Evolutionary conservation across 35 echinoderm and acorn worm species (phyloP).

Genomic region (Nesometra sesokonis): DNA sequence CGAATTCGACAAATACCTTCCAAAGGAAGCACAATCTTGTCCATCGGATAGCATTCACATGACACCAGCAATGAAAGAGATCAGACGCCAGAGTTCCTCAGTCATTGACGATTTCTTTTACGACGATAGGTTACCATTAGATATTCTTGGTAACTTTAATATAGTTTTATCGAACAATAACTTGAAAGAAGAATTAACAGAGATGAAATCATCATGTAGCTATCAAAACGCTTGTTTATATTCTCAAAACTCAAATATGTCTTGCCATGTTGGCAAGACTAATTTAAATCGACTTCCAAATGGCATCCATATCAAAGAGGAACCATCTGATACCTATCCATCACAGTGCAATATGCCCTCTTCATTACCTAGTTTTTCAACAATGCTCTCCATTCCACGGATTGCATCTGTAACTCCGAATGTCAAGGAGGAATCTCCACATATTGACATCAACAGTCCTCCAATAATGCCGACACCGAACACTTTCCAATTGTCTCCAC

Average conservation of each 20-base stretch:
- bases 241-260: not conserved
- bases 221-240: not conserved
- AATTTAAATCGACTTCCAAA: not conserved
- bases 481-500: not conserved
- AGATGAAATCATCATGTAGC: not conserved
- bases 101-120: slow-evolving; percentile 3
- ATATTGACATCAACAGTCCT: not conserved
- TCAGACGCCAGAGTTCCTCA: not conserved
- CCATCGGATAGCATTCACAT: not conserved
- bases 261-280: not conserved
- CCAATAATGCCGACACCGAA: not conserved
- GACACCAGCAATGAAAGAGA: not conserved
- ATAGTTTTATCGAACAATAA: not conserved
- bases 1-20: slow-evolving; percentile 8
- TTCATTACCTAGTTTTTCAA: not conserved
- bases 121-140: not conserved
- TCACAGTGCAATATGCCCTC: not conserved
- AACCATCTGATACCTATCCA: not conserved
- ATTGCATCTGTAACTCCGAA: not conserved
- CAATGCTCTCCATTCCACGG: not conserved
- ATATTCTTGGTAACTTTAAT: slow-evolving; percentile 6
- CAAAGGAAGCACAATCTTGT: not conserved
- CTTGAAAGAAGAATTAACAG: not conserved
- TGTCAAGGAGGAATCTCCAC: not conserved
- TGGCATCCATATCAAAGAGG: not conserved